Base-by-base conservation (phyloP, 2,888 invertebrate species). In the Oeneis ivallda region DNA sequence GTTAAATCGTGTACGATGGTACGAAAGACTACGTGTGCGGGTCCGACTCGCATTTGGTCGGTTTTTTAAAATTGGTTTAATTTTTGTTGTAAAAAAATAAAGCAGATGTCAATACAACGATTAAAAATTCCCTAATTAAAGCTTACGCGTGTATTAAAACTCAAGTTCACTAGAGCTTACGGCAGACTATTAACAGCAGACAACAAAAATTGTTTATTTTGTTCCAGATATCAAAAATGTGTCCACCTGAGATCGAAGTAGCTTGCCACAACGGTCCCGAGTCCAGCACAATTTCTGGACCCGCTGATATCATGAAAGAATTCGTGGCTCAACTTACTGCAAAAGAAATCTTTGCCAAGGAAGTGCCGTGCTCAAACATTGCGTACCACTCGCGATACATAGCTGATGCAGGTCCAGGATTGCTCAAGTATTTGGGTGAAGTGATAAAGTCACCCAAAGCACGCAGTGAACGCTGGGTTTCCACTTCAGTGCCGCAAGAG, bases 331-430 rank as follows among this genome's bases (percentile, higher is more conserved):
- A 77, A 17, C 69, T 91, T 94, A 81, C 82, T 8, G 76, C 77
- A 9, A 76, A 82, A 43, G 76, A 79, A 1, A 79, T 89, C n/a
- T 90, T 90, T 52, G 89, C 88, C 0, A 89, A 83, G 53, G 89
- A 89, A 73, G 89, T 89, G 1, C 86, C 86, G 1, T 96, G 96
- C 70, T 94, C 96, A 15, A 96, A 97, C 75, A 96, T 97, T 69
- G 96, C 98, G 0, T 98, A 97, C 79, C 98, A 98, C 80, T 97
- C 97, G 53, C 93, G 95, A 47, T 97, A 96, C 75, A 96, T 98
- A 74, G 93, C 93, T 1, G 91, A 60, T 0, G 49, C 17, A 80
- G 81, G 80, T 56, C 93, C 94, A 0, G 89, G 86, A 39, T 85
- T 96, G 41, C 76, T 94, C 0, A 84, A 93, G 45, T 92, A 93